A percentile compares a stretch with the other conserved stretches of the same genome.
These are phyloP conservation scores for Pterophyllum scalare DNA, from an alignment of 2,113 vertebrate species.

Conservation along the genomic window DNA sequence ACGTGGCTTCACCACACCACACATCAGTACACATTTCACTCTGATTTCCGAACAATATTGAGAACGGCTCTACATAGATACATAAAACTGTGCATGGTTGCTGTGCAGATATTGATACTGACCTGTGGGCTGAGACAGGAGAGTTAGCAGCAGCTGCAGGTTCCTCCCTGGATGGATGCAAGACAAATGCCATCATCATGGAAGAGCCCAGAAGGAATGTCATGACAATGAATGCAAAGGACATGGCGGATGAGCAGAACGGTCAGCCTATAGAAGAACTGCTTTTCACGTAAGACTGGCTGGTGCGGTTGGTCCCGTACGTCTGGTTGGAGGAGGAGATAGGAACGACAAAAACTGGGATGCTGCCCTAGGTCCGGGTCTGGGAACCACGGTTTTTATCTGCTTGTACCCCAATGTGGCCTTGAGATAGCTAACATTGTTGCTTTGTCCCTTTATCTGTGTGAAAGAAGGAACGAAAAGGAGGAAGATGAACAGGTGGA, in stretches of 20 bases:
- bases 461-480: slow-evolving; percentile 63
- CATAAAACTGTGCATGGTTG: not conserved
- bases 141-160: not conserved
- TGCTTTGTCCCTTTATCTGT: slow-evolving; percentile 68
- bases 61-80: not conserved
- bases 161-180: slow-evolving; percentile 62
- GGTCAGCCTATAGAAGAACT: not conserved
- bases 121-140: slow-evolving; percentile 59
- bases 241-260: slow-evolving; percentile 57
- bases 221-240: slow-evolving; percentile 16
- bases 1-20: not conserved
- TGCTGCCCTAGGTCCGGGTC: too few relatives aligned
- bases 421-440: slow-evolving; percentile 84
- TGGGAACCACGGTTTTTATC: slow-evolving; percentile 77
- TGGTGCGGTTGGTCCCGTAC: not conserved
- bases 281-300: not conserved
- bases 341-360: slow-evolving; percentile 25
- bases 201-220: slow-evolving; percentile 62
- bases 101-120: slow-evolving; percentile 24
- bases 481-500: slow-evolving; percentile 30
- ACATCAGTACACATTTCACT: not conserved
- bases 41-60: not conserved
- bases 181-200: slow-evolving; percentile 55
- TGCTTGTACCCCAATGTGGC: slow-evolving; percentile 66
- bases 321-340: slow-evolving; percentile 34